Evolutionary conservation across 2,888 invertebrate species (phyloP), one percentile per base, ranked within the genome.

Genomic region (Dromius quadrimaculatus): DNA sequence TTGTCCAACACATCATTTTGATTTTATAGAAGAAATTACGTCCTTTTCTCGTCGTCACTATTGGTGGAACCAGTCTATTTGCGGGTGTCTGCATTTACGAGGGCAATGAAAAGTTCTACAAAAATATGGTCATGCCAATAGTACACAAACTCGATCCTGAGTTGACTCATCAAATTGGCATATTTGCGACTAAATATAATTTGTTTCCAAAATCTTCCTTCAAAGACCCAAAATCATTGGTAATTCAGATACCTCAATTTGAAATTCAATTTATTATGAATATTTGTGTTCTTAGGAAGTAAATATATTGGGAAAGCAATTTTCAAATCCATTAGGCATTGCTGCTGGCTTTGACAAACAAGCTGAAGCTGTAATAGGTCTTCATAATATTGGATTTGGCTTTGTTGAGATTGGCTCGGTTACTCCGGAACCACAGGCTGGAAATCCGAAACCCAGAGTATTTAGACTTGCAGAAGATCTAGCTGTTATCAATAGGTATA

Each of bases 301-400:
- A 0, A 86, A 84, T 64, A 84, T 97, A 50, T 91, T 93, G 80
- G 88, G 89, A 17, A 85, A 88, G 72, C 81, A 89, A 9, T 88
- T 99, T 72, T 84, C 86, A 65, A 98, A 97, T 84, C 98, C 98
- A 0, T 83, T 99, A 76, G 98, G 99, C n/a, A 90, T 99, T 78
- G 98, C 98, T 20, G 99, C 98, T 70, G 99, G 98, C 3, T 98
- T 98, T 84, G 99, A 99, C 82, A 99, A 99, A 82, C 91, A 98
- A 83, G 98, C 91, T 3, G 97, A 98, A 84, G 96, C 94, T 17
- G 86, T 97, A 1, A 82, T 89, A 76, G 94, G 95, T 0, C 83
- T 99, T 36, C 86, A 88, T 72, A 89, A 90, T 77, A 84, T 95
- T 70, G 98, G 98, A 0, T 98, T 99, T 83, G 94, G 98, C 2